phyloP scores from a whole-genome alignment of 2,888 invertebrate genomes.

The Erpobdella octoculata region DNA sequence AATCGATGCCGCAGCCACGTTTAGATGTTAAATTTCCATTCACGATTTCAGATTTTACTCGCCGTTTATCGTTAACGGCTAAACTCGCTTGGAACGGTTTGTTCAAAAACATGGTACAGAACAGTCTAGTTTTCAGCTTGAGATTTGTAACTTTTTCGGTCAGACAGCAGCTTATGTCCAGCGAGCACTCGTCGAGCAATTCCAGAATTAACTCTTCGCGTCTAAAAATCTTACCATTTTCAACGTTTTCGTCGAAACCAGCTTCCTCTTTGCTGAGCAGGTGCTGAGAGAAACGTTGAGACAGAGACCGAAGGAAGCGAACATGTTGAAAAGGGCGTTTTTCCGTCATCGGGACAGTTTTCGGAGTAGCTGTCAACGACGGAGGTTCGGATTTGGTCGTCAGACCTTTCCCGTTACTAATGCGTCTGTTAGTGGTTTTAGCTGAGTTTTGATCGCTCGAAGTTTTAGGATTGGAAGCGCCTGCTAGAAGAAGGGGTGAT shows the following conservation, averaged over 20 bases:
- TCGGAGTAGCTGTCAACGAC: neutral
- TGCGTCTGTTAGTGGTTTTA: too few relatives aligned
- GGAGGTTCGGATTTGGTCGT: too few relatives aligned
- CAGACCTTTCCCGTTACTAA: too few relatives aligned
- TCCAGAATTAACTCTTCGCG: slow-evolving; percentile 20
- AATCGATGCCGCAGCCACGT: neutral
- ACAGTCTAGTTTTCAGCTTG: slow-evolving; percentile 5
- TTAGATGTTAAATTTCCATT: neutral
- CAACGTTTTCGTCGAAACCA: neutral
- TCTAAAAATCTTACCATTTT: neutral
- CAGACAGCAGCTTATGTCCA: slow-evolving; percentile 18
- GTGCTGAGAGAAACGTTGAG: neutral
- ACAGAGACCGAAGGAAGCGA: neutral
- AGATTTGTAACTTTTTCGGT: slow-evolving; percentile 1
- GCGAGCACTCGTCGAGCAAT: slow-evolving; percentile 23
- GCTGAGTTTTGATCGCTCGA: neutral
- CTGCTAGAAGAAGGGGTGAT: neutral
- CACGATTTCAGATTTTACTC: neutral
- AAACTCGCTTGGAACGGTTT: neutral
- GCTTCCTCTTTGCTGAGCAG: slow-evolving; percentile 1
- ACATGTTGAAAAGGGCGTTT: neutral
- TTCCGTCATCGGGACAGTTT: neutral
- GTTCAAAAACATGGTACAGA: neutral
- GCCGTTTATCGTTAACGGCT: slow-evolving; percentile 23
- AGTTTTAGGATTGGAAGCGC: neutral